phyloP scores from a whole-genome alignment of 2,797 vertebrate species.

The Poeciliopsis paucimaculata region DNA sequence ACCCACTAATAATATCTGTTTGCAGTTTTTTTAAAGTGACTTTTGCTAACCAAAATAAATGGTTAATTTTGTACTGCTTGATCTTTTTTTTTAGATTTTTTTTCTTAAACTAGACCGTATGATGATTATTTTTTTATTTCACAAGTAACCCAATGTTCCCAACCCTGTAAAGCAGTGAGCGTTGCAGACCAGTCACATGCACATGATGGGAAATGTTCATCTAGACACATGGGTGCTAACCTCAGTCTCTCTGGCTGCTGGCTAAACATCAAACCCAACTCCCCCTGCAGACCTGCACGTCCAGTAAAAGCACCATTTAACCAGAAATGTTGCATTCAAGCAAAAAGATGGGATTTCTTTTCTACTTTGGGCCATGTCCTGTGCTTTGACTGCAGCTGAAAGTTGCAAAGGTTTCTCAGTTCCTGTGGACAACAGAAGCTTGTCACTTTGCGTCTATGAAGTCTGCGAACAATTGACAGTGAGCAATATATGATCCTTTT shows the following conservation, averaged over 20 bases:
- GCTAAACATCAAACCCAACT: conserved; percentile 65
- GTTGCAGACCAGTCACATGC: conserved; percentile 74
- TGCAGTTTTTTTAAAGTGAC: conserved; percentile 9
- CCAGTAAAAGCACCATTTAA: conserved; percentile 65
- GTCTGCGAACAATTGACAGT: conserved; percentile 58
- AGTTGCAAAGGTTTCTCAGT: conserved; percentile 24
- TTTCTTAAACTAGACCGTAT: background rate
- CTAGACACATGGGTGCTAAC: conserved; percentile 58
- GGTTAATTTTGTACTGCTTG: conserved; percentile 30
- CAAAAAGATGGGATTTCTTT: conserved; percentile 34
- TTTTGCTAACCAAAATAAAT: conserved; percentile 10
- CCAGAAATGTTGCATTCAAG: conserved; percentile 56
- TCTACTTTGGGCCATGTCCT: conserved; percentile 34
- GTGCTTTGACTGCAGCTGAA: conserved; percentile 30
- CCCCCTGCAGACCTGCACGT: conserved; percentile 36
- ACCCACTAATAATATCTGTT: conserved; percentile 5
- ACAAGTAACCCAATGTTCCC: conserved; percentile 68
- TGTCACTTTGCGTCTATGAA: conserved; percentile 36
- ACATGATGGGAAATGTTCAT: conserved; percentile 66
- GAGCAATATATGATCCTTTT: conserved; percentile 60
- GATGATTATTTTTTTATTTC: conserved; percentile 16
- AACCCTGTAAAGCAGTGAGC: conserved; percentile 72
- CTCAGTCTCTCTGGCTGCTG: conserved; percentile 68
- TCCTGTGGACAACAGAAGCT: conserved; percentile 31
- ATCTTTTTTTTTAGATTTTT: conserved; percentile 14